phyloP scores from a whole-genome alignment of 1,140 invertebrate genomes.

The Hestina assimilis region DNA sequence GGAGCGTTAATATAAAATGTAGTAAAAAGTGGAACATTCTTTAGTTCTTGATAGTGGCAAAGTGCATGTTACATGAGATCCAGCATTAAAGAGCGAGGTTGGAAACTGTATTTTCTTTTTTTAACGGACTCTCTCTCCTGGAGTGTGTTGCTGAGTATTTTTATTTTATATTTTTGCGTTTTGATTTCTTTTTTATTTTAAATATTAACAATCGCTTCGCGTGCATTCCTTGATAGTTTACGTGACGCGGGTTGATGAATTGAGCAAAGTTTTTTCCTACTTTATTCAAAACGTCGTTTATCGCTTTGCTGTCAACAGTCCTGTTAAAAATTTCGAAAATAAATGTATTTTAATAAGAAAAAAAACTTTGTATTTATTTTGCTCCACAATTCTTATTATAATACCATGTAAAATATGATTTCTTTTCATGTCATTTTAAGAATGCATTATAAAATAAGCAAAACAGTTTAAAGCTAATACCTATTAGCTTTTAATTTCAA shows the following conservation, averaged over 20 bases:
- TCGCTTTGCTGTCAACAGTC: not conserved
- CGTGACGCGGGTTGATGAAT: not conserved
- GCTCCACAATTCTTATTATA: no score
- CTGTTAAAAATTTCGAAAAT: no score
- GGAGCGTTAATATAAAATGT: slow-evolving; percentile 19
- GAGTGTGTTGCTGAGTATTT: not conserved
- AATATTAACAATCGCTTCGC: not conserved
- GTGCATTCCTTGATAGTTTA: not conserved
- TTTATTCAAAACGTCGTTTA: not conserved
- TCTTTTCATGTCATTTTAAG: no score
- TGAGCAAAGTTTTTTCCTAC: not conserved
- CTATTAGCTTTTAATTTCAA: no score
- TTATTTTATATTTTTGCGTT: no score
- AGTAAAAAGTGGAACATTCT: slow-evolving; percentile 8
- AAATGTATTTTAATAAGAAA: no score
- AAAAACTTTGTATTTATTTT: no score
- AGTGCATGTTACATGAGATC: not conserved
- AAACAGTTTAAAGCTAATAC: no score
- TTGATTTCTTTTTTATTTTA: no score
- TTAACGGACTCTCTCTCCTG: no score
- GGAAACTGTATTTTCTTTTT: not conserved
- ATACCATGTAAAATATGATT: no score
- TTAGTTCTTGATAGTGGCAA: slow-evolving; percentile 5
- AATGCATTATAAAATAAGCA: no score
- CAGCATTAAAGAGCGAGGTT: not conserved